A percentile compares a stretch with the other conserved stretches of the same genome.
Evolutionary conservation across 2,888 invertebrate species (phyloP).

Genomic region (Temnothorax ravouxi): DNA sequence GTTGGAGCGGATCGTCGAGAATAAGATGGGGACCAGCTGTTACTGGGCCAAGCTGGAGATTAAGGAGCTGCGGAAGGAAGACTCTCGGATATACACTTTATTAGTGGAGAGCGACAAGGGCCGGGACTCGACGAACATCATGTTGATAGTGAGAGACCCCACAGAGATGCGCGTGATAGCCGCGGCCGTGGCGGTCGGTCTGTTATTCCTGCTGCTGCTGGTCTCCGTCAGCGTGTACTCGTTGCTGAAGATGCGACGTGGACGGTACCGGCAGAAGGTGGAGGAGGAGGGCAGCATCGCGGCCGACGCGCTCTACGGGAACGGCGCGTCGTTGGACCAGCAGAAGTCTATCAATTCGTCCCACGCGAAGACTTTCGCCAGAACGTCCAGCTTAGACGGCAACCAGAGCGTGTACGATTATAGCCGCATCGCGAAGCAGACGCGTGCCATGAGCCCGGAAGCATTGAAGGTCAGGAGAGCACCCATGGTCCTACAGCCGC

Average conservation of each 20-base stretch:
- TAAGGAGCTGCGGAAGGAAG: constrained; percentile 91
- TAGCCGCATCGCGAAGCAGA: constrained; percentile 82
- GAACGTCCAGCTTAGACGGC: constrained; percentile 76
- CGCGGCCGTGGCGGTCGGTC: constrained; percentile 81
- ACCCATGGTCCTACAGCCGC: constrained; percentile 95
- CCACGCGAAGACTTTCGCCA: constrained; percentile 66
- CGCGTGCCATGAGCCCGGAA: constrained; percentile 89
- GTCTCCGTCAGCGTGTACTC: constrained; percentile 81
- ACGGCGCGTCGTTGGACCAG: constrained; percentile 59
- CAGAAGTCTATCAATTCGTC: constrained; percentile 64
- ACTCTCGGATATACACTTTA: constrained; percentile 94
- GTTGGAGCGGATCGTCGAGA: constrained; percentile 83
- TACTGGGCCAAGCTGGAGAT: constrained; percentile 94
- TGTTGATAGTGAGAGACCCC: constrained; percentile 82
- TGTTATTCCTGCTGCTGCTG: constrained; percentile 80
- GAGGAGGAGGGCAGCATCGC: constrained; percentile 84
- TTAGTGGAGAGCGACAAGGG: constrained; percentile 96
- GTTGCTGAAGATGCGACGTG: constrained; percentile 78
- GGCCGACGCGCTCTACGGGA: constrained; percentile 83
- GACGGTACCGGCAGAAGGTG: constrained; percentile 80
- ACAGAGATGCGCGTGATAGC: constrained; percentile 83
- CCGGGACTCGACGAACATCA: constrained; percentile 88
- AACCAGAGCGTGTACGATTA: constrained; percentile 84
- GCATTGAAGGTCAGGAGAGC: constrained; percentile 96
- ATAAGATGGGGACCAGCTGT: constrained; percentile 88